Evolutionary conservation across 2,888 invertebrate species (phyloP).

Genomic region (Drepanosiphum platanoidis): DNA sequence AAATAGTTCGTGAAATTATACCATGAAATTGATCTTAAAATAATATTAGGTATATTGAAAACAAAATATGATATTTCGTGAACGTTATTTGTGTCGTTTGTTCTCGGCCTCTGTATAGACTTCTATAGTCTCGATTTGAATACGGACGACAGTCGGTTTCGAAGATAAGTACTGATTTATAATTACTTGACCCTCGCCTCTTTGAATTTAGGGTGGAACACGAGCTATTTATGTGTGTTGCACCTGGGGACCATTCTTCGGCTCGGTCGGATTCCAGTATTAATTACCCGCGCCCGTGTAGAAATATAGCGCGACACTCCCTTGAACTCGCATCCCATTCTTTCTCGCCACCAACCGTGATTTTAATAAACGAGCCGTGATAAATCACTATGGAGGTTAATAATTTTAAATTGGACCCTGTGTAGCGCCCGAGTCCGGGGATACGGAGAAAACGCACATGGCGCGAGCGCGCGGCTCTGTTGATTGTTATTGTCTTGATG

Average conservation of each 20-base stretch:
- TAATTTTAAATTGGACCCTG: conserved; percentile 51
- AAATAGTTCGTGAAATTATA: too few relatives aligned
- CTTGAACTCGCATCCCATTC: conserved; percentile 21
- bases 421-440: neutral
- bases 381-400: conserved; percentile 47
- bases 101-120: too few relatives aligned
- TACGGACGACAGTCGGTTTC: too few relatives aligned
- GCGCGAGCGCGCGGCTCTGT: neutral
- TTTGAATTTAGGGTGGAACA: neutral
- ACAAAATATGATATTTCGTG: too few relatives aligned
- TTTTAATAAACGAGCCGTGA: conserved; percentile 54
- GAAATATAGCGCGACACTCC: conserved; percentile 28
- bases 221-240: conserved; percentile 40
- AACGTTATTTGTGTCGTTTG: neutral
- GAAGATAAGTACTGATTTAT: conserved; percentile 16
- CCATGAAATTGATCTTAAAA: too few relatives aligned
- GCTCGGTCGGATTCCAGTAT: conserved; percentile 34
- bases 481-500: conserved; percentile 39
- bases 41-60: too few relatives aligned
- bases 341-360: neutral
- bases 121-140: too few relatives aligned
- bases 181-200: neutral
- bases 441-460: neutral
- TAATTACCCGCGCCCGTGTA: conserved; percentile 29
- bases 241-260: conserved; percentile 49